These are phyloP conservation scores for Cheilosia pagana DNA, from an alignment of 2,888 invertebrate species.

Conservation along the genomic window DNA sequence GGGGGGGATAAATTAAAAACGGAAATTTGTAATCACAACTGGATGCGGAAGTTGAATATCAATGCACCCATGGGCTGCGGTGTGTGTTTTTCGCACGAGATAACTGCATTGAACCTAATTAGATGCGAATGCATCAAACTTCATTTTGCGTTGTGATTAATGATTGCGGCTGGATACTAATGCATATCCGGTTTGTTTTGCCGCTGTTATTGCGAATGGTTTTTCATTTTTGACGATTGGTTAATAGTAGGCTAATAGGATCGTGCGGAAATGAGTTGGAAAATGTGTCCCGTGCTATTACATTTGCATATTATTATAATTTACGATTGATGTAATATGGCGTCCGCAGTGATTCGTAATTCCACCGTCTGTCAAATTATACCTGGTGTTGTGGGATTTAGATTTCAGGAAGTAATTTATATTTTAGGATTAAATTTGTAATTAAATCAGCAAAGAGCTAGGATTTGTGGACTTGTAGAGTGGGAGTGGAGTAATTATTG, in stretches of 20 bases:
- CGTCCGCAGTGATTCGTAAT: no score
- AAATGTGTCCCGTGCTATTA: not conserved
- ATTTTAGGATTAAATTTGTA: no score
- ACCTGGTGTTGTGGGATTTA: no score
- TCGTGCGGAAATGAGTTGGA: not conserved
- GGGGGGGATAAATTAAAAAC: slow-evolving; percentile 9
- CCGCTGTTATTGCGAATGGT: not conserved
- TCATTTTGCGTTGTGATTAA: slow-evolving; percentile 7
- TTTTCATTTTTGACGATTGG: not conserved
- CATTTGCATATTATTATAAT: no score
- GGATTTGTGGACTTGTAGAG: no score
- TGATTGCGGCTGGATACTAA: not conserved
- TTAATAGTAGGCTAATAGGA: no score
- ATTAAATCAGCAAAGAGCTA: no score
- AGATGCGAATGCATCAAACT: slow-evolving; percentile 4
- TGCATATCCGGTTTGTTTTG: not conserved
- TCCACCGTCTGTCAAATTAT: no score
- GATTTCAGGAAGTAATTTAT: no score
- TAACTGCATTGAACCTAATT: slow-evolving; percentile 1
- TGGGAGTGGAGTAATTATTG: no score
- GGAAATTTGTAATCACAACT: slow-evolving; percentile 15
- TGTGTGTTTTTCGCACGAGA: not conserved
- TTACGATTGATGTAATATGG: no score
- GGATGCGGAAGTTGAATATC: not conserved
- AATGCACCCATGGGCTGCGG: not conserved